Evolutionary conservation across 1,140 invertebrate genomes (phyloP).

Genomic region (Brachionus koreanus): DNA sequence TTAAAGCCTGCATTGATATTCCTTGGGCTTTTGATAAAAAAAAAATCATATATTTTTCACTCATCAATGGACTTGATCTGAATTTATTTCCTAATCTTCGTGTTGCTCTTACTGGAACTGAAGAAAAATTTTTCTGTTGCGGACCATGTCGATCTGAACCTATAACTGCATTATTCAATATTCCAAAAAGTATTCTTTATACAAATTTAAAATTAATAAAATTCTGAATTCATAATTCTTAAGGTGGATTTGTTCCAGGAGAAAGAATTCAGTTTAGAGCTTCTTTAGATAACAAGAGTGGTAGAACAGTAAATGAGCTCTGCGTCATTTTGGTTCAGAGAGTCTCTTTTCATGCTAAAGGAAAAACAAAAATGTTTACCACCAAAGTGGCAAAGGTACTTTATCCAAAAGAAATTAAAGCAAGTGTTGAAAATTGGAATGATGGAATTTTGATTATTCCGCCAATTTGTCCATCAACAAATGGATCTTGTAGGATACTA

Average conservation of each 20-base stretch:
- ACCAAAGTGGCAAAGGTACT: background rate
- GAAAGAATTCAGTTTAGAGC: background rate
- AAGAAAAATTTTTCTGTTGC: background rate
- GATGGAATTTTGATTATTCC: background rate
- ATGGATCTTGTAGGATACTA: background rate
- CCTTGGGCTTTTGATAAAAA: slow-evolving; percentile 50
- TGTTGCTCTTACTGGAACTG: background rate
- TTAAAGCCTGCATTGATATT: slow-evolving; percentile 57
- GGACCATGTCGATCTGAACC: background rate
- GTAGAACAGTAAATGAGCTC: background rate
- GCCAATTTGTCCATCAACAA: background rate
- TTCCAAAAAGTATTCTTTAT: background rate
- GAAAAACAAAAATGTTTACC: background rate
- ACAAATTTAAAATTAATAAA: background rate
- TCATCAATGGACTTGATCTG: slow-evolving; percentile 51
- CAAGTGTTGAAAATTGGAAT: slow-evolving; percentile 1
- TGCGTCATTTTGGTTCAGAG: background rate
- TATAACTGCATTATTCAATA: background rate
- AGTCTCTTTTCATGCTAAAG: background rate
- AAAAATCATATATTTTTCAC: slow-evolving; percentile 50
- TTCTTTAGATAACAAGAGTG: background rate
- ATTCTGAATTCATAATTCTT: background rate
- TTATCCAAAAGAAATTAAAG: background rate
- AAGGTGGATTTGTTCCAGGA: slow-evolving; percentile 26
- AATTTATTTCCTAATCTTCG: slow-evolving; percentile 46